Evolutionary conservation across 1,140 invertebrate genomes (phyloP).

Genomic region (Neodiprion fabricii): DNA sequence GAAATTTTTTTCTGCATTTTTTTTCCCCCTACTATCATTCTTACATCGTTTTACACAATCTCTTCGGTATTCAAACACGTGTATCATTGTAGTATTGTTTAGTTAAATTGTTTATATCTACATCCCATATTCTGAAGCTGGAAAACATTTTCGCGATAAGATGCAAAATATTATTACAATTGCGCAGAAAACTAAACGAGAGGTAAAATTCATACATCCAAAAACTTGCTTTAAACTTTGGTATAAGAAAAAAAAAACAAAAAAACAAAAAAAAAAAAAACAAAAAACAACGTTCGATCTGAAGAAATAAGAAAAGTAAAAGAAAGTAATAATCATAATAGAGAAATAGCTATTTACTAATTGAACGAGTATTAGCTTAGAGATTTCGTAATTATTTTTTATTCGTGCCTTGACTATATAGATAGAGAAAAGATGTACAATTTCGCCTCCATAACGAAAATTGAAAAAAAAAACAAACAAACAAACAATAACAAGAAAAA

Average conservation of each 20-base stretch:
- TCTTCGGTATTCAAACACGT: too few species aligned
- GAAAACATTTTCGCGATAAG: not conserved
- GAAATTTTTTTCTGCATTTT: too few species aligned
- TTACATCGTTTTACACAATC: not conserved
- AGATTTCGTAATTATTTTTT: not conserved
- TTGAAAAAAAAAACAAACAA: not conserved
- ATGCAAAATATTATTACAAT: too few species aligned
- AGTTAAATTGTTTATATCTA: not conserved
- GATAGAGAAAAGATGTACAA: conserved; percentile 1
- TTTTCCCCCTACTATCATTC: not conserved
- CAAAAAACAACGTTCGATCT: not conserved
- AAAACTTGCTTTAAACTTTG: too few species aligned
- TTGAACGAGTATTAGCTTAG: not conserved
- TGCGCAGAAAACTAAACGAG: too few species aligned
- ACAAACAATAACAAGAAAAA: not conserved
- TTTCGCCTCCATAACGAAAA: not conserved
- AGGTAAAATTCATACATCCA: too few species aligned
- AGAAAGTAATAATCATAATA: not conserved
- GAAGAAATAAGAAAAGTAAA: not conserved
- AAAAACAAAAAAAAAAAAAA: not conserved
- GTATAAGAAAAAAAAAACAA: not conserved
- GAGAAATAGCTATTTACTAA: not conserved
- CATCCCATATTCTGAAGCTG: not conserved
- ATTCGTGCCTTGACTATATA: conserved; percentile 3
- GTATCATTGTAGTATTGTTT: too few species aligned